A percentile compares a stretch with the other conserved stretches of the same genome.
phyloP scores from a whole-genome alignment of 2,888 invertebrate species.

The Alloscopus bannaensis region DNA sequence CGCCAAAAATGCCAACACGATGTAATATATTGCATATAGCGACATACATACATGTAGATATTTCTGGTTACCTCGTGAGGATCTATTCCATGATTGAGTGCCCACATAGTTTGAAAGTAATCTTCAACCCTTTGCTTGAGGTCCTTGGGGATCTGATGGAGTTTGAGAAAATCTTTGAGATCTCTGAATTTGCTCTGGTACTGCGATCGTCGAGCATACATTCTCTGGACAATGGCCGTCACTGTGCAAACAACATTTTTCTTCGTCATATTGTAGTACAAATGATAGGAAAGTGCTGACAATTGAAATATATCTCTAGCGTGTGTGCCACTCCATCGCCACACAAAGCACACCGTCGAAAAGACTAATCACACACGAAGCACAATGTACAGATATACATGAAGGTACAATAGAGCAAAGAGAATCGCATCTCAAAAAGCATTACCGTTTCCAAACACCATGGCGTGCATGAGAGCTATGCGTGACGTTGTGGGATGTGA shows the following conservation, averaged over 20 bases:
- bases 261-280: conserved; percentile 44
- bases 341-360: too few species aligned
- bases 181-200: conserved; percentile 97
- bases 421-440: too few species aligned
- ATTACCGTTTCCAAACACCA: conserved; percentile 91
- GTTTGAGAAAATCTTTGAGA: conserved; percentile 93
- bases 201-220: conserved; percentile 94
- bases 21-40: conserved; percentile 5
- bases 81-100: conserved; percentile 97
- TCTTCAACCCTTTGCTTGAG: conserved; percentile 97
- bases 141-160: conserved; percentile 97
- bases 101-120: conserved; percentile 99
- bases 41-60: too few species aligned
- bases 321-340: too few species aligned
- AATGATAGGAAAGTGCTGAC: conserved; percentile 31
- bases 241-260: conserved; percentile 77
- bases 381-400: too few species aligned
- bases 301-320: not conserved
- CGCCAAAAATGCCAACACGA: too few species aligned
- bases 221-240: conserved; percentile 96
- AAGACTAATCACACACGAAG: too few species aligned
- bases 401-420: too few species aligned
- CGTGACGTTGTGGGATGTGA: conserved; percentile 71
- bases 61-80: conserved; percentile 88
- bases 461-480: conserved; percentile 98